Evolutionary conservation across 2,888 invertebrate species (phyloP).

Genomic region (Hemaris fuciformis): DNA sequence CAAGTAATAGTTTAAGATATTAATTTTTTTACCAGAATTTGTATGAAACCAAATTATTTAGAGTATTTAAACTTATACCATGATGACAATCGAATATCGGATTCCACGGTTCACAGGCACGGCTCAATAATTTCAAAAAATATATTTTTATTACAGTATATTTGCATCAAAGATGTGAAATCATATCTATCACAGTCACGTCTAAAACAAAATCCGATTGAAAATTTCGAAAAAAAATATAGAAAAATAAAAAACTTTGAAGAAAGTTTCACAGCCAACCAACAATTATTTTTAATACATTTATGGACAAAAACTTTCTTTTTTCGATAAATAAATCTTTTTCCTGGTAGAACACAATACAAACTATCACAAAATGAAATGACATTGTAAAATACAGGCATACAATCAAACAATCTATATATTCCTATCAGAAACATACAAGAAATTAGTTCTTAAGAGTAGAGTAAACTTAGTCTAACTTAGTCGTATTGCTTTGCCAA

Average conservation of each 20-base stretch:
- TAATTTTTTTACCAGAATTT: too few relatives aligned
- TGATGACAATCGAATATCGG: neutral
- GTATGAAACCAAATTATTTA: too few relatives aligned
- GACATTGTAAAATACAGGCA: too few relatives aligned
- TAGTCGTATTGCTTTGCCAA: too few relatives aligned
- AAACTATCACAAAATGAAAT: too few relatives aligned
- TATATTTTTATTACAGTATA: neutral
- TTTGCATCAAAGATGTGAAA: neutral
- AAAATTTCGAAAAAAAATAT: neutral
- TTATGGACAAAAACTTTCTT: neutral
- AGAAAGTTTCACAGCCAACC: neutral
- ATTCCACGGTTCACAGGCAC: neutral
- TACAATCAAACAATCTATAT: too few relatives aligned
- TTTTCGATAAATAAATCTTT: too few relatives aligned
- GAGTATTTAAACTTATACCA: too few relatives aligned
- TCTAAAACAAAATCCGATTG: neutral
- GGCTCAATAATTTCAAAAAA: neutral
- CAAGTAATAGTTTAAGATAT: too few relatives aligned
- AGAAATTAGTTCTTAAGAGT: too few relatives aligned
- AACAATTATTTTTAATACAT: neutral
- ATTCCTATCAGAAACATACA: too few relatives aligned
- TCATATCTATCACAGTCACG: neutral
- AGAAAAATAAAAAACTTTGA: neutral
- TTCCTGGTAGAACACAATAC: too few relatives aligned
- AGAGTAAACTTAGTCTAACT: neutral